A percentile compares a stretch with the other conserved stretches of the same genome.
These are phyloP conservation scores for Anisognathus igniventris DNA, from an alignment of 2,797 vertebrate genomes.

Conservation along the genomic window DNA sequence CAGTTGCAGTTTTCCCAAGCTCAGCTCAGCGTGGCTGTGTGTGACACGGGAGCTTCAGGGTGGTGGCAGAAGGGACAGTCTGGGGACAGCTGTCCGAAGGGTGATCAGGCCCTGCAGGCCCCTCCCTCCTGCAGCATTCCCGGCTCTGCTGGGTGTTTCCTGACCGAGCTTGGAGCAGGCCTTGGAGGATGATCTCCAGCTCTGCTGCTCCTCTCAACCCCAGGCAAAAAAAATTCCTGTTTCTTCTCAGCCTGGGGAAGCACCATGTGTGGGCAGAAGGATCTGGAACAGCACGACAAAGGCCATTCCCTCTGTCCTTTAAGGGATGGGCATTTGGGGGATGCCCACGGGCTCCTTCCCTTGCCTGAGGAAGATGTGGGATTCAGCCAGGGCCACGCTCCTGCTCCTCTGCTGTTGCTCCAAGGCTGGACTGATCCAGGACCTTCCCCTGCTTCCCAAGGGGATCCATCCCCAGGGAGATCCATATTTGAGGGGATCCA, in stretches of 20 bases:
- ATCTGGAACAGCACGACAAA: rapidly evolving
- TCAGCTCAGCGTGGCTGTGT: not conserved
- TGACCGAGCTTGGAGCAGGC: not conserved
- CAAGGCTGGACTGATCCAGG: not conserved
- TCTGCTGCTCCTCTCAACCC: not conserved
- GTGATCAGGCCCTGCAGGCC: rapidly evolving
- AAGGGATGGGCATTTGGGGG: not conserved
- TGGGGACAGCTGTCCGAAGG: not conserved
- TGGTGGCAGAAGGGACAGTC: not conserved
- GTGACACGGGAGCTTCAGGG: not conserved
- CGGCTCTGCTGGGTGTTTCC: not conserved
- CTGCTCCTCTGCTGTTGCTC: not conserved
- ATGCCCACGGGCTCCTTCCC: not conserved
- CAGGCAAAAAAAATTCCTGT: not conserved
- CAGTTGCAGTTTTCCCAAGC: not conserved
- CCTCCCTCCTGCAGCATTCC: not conserved
- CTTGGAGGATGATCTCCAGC: not conserved
- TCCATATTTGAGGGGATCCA: not conserved
- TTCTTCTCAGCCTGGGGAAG: not conserved
- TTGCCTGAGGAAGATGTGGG: not conserved
- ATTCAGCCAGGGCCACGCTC: rapidly evolving
- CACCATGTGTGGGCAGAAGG: not conserved
- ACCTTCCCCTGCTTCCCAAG: not conserved
- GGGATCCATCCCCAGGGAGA: not conserved
- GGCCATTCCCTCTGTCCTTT: not conserved